Conservation (phyloP, 2,113 vertebrate species). For the Camelus bactrianus region DNA sequence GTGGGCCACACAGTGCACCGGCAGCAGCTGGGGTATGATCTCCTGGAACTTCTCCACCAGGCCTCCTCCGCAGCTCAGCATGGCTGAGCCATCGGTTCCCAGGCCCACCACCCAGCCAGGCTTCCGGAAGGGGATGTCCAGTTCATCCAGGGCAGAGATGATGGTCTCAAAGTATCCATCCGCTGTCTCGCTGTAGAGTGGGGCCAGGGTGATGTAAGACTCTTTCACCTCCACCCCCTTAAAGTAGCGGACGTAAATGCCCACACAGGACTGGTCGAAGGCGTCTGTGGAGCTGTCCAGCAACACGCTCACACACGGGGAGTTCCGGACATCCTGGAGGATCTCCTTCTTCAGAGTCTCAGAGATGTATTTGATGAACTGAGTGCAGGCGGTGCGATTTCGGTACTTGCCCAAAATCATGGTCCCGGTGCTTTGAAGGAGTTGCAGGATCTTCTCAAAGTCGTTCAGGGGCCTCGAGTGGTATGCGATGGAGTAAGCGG, state of each 20-base stretch:
- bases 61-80: conserved; percentile 42
- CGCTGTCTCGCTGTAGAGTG: conserved; percentile 55
- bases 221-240: conserved; percentile 72
- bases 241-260: conserved; percentile 72
- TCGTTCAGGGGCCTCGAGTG: conserved; percentile 76
- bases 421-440: conserved; percentile 71
- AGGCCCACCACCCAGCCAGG: conserved; percentile 78
- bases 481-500: conserved; percentile 70
- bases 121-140: conserved; percentile 76
- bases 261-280: conserved; percentile 49
- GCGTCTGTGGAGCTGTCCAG: conserved; percentile 40
- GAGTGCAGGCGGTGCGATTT: conserved; percentile 70
- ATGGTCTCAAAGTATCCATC: conserved; percentile 76
- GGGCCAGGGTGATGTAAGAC: conserved; percentile 68
- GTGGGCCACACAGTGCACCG: conserved; percentile 68
- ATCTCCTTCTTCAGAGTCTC: conserved; percentile 76
- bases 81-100: conserved; percentile 57
- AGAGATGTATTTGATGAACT: conserved; percentile 73
- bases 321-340: not conserved
- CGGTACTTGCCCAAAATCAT: conserved; percentile 71
- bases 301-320: conserved; percentile 50
- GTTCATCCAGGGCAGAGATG: conserved; percentile 71
- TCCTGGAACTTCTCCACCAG: conserved; percentile 68
- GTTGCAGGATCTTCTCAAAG: conserved; percentile 75
- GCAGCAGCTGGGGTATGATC: conserved; percentile 62